These are phyloP conservation scores for Ormyrus nitidulus DNA, from an alignment of 2,888 invertebrate genomes.

Conservation along the genomic window DNA sequence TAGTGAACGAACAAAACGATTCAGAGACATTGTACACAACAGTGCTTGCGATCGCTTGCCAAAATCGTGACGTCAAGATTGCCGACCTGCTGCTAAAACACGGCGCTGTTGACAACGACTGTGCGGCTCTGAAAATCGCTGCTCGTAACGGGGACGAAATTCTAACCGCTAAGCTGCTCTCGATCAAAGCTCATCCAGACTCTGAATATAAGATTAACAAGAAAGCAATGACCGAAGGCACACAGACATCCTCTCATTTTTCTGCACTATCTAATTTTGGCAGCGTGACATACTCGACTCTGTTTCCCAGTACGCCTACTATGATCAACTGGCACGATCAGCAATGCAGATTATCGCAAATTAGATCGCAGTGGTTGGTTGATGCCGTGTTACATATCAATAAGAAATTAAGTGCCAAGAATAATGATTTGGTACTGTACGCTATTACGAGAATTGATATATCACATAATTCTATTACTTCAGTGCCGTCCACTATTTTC, in stretches of 20 bases:
- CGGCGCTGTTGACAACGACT: constrained; percentile 92
- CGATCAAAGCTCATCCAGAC: constrained; percentile 92
- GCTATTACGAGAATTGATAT: constrained; percentile 96
- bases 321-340: constrained; percentile 96
- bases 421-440: constrained; percentile 86
- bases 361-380: constrained; percentile 89
- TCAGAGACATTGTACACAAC: constrained; percentile 76
- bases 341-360: constrained; percentile 82
- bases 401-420: constrained; percentile 81
- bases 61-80: constrained; percentile 82
- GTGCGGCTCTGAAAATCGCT: constrained; percentile 87
- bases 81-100: constrained; percentile 86
- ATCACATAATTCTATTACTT: constrained; percentile 89
- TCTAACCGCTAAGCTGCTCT: constrained; percentile 88
- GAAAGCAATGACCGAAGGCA: constrained; percentile 84
- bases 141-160: constrained; percentile 85
- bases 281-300: constrained; percentile 84
- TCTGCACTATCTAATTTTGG: constrained; percentile 77
- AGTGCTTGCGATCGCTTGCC: constrained; percentile 83
- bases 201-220: constrained; percentile 95
- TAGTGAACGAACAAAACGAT: constrained; percentile 75
- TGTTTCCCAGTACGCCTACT: constrained; percentile 89
- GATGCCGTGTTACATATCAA: constrained; percentile 91
- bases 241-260: constrained; percentile 78
- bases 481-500: constrained; percentile 89